Evolutionary conservation across 2,797 vertebrate species (phyloP), one percentile per base, ranked within the genome.

Genomic region (Aphelocoma californica): DNA sequence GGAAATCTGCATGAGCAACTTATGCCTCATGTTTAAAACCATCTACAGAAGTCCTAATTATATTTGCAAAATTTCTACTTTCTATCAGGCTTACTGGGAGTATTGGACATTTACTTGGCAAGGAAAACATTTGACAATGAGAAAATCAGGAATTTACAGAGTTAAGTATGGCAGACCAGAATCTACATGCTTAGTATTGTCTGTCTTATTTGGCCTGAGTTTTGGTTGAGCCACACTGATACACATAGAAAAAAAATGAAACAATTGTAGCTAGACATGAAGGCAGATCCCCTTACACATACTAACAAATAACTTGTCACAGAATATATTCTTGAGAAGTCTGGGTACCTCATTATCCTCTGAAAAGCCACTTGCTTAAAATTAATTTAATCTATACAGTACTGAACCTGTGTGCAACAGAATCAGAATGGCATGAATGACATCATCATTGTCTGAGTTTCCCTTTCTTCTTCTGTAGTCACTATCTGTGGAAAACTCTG

Each of bases 181-280:
- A 32, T 61, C 23, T 53, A 29, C 17, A 87, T 18, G 25, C 6
- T 71, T 82, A 31, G 56, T 56, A 42, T 12, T 80, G 4, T 48
- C 53, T 85, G 45, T 70, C 14, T 18, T 53, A 12, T 81, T 86
- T 51, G 13, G 28, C 25, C 51, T 32, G 28, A 90, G 29, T 42
- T 67, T 70, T 74, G 29, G 10, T 60, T 3, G 4, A 64, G 40
- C 23, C 26, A 40, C 40, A 19, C 1, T 15, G 23, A 50, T 45
- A 18, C 0, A 0, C 1, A 51, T 2, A 42, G 32, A 44, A 73
- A 65, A 65, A 48, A 24, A 6, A 17, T 4, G 8, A 75, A 54
- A 25, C 29, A 42, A 23, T 12, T 42, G 32, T 18, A 71, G 14
- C 31, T 86, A 31, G 7, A 65, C 2, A 14, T 23, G 24, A 69